Evolutionary conservation across 1,140 invertebrate species (phyloP).

Genomic region (Camponotus floridanus): DNA sequence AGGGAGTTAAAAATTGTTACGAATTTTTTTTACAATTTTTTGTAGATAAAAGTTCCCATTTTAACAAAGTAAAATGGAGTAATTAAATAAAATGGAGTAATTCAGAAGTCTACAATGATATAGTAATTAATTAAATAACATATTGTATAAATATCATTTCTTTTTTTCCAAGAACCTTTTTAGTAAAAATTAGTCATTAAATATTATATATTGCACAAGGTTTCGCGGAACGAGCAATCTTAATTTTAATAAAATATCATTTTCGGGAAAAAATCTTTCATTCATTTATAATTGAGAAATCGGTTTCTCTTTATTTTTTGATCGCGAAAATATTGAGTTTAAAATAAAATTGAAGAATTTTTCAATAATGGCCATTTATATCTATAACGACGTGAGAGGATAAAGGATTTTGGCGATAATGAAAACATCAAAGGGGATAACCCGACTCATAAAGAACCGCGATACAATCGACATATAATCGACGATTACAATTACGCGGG

Average conservation of each 20-base stretch:
- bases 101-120: no score
- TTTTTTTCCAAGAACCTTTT: no score
- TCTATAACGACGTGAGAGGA: neutral
- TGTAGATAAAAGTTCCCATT: neutral
- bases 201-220: neutral
- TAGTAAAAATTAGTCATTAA: no score
- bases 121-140: no score
- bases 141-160: no score
- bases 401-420: neutral
- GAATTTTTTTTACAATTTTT: neutral
- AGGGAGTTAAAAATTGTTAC: slow-evolving; percentile 16
- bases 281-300: no score
- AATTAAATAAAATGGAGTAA: no score
- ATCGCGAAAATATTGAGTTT: neutral
- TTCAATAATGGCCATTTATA: neutral
- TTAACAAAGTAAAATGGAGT: no score
- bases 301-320: neutral
- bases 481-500: slow-evolving; percentile 21
- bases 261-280: neutral
- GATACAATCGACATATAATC: neutral
- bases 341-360: neutral
- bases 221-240: no score
- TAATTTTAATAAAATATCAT: neutral
- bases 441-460: neutral
- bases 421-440: neutral